Base-by-base conservation (phyloP, 2,113 vertebrate species). In the Malurus elegans region DNA sequence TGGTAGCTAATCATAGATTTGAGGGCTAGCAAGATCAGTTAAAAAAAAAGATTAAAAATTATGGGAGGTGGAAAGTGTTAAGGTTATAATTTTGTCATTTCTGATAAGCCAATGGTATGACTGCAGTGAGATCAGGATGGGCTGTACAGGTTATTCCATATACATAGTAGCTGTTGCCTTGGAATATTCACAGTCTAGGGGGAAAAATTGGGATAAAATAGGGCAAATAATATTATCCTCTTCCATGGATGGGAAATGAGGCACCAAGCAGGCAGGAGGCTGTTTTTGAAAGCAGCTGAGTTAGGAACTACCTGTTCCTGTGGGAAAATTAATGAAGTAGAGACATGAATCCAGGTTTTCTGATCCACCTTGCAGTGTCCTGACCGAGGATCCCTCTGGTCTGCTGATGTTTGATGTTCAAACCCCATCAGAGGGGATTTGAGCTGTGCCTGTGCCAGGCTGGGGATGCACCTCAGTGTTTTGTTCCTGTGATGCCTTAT, bases 401-500 rank as follows among this genome's bases (percentile, higher is more conserved):
- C 23, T 84, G 6, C 32, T 78, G 76, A 18, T 36, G 15, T 44
- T 66, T 64, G 31, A 8, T 53, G 18, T 0, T 62, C 7, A 8
- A 47, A n/a, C 8, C 18, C 31, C 0, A 0, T 23, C 23, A 13
- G 28, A 48, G 8, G 7, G 15, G 3, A 4, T 21, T n/a, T 1
- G 4, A 60, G 34, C 14, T 11, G 8, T 54, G 28, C 18, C 25
- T 19, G 16, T 15, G 32, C 50, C 80, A 28, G 20, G 8, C 6
- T 36, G 40, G 28, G 31, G 34, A 14, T 4, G 21, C 11, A 19
- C 23, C 15, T 47, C 2, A 0, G 0, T 6, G 61, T 34, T 75
- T 29, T 66, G 24, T 5, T 29, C 3, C n/a, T n/a, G n/a, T n/a
- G n/a, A n/a, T n/a, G n/a, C n/a, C 36, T 36, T 36, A 36, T 36